Evolutionary conservation across 1,140 invertebrate species (phyloP), one percentile per base, ranked within the genome.

Genomic region (Hermatobates lingyangjiaoensis): DNA sequence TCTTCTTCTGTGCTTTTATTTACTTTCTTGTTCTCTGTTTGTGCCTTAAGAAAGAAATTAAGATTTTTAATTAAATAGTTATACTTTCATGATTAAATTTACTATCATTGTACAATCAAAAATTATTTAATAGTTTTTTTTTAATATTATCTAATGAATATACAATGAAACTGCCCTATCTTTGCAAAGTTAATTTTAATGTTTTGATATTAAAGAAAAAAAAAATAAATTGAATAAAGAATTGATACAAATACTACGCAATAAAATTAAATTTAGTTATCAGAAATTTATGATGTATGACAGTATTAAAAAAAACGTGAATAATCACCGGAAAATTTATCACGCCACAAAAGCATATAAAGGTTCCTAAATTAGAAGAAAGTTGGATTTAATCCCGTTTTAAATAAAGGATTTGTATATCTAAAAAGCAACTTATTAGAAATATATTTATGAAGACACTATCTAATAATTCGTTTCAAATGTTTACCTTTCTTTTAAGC

Each of bases 1-100:
- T 51, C 50, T 45, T 55, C 51, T 44, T 48, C 48, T 30, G 46
- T 26, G 30, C 18, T 42, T 45, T 42, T 27, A 18, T 46, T 46
- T 21, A 24, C 45, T 21, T 46, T 48, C n/a, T 48, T 48, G 3
- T 24, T 27, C 3, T 27, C 28, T n/a, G 2, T 34, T 15, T 18
- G 26, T 20, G n/a, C 18, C 27, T 48, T 15, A 15, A 27, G 10
- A 30, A 30, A 30, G 3, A 25, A 25, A 7, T 24, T 14, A 25
- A 21, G 15, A 21, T 20, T 20, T 10, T 40, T 18, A 18, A 30
- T 39, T 18, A 45, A 24, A 48, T 26, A 44, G 10, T 23, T 30
- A 21, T n/a, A 28, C 38, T 27, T 52, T n/a, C 24, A 53, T 15
- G 18, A 53, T 12, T 42, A 51, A 26, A 1, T 25, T 15, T n/a